Base-by-base conservation (phyloP, 2,113 vertebrate genomes). In the Barbus barbus region DNA sequence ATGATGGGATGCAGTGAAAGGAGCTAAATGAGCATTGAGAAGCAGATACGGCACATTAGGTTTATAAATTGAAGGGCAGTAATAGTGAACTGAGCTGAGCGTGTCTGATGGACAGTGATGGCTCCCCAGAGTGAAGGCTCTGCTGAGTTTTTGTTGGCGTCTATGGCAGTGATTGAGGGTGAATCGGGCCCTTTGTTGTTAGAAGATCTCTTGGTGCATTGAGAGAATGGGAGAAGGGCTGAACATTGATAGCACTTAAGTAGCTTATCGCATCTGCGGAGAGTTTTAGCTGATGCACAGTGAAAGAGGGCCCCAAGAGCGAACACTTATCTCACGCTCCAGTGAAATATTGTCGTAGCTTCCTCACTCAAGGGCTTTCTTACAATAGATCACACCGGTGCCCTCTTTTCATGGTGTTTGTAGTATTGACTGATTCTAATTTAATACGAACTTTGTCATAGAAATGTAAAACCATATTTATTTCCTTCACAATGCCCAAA, bases 241-340 rank as follows among this genome's bases (percentile, higher is more conserved):
- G 58, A 41, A 31, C 72, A 76, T n/a, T 76, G 82, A 83, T 77
- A 84, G 83, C 83, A 78, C 83, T 84, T 84, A 77, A 78, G 73
- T 69, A 84, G 44, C 83, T 84, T 84, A 84, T 84, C 74, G 11
- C 74, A 84, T 78, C 80, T 71, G 74, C 4, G 1, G 11, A 84
- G 83, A 16, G 36, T 69, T 78, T 69, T 69, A 82, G 80, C 65
- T 36, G 31, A 36, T 71, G 60, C 61, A 22, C 74, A 28, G 24
- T 77, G 41, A 82, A 82, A 24, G 74, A 84, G 26, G 51, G 56
- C 82, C 72, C 18, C 53, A 14, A 76, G 58, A 48, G 71, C 6
- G 36, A 61, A 78, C 28, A 78, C 75, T 84, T 78, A 78, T 84
- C 74, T 56, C 44, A 33, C 33, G 48, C 60, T 46, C 41, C 63